Evolutionary conservation across 2,113 vertebrate genomes (phyloP).

Genomic region (Cephalopterus ornatus): DNA sequence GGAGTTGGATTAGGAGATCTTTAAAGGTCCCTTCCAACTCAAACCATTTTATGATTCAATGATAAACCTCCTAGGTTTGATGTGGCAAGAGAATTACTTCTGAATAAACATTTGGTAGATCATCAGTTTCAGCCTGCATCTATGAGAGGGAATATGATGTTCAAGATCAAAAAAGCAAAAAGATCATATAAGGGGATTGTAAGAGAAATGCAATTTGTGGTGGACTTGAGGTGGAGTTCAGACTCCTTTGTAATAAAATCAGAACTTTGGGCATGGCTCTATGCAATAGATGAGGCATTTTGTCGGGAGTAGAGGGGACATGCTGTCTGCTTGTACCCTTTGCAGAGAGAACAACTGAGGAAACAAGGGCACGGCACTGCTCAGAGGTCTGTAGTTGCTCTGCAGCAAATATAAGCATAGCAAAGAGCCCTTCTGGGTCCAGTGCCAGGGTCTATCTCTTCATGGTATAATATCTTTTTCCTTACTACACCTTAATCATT

Average conservation of each 20-base stretch:
- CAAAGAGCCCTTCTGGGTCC: background rate
- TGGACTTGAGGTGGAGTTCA: background rate
- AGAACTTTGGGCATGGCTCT: background rate
- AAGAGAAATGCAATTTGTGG: background rate
- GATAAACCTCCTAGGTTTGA: background rate
- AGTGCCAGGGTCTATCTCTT: background rate
- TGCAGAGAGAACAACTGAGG: background rate
- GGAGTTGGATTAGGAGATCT: background rate
- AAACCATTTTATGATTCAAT: background rate
- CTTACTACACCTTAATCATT: background rate
- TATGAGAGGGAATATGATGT: background rate
- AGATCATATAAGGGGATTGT: background rate
- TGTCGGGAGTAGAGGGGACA: background rate
- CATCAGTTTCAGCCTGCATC: background rate
- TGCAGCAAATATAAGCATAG: background rate
- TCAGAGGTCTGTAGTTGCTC: background rate
- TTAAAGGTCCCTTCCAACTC: background rate
- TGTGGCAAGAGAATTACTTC: background rate
- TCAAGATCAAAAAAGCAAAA: background rate
- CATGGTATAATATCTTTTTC: background rate
- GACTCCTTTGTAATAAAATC: background rate
- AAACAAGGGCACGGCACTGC: background rate
- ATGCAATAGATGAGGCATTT: background rate
- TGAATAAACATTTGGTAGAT: background rate
- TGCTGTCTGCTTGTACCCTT: background rate